Evolutionary conservation across 2,888 invertebrate species (phyloP).

Genomic region (Brachylomia viminalis): DNA sequence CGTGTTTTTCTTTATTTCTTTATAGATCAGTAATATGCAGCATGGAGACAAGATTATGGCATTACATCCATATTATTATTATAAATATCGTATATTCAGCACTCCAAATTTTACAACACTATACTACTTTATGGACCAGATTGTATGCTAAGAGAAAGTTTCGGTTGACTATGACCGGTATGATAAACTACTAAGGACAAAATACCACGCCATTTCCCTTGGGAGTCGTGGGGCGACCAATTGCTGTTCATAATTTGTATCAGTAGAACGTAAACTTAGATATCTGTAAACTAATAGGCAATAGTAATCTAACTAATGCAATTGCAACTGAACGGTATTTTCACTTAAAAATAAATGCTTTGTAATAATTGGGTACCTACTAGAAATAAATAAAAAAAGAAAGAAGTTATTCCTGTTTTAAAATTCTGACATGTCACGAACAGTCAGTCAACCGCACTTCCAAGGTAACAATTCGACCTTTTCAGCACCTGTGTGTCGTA

Average conservation of each 20-base stretch:
- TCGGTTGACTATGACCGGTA: constrained; percentile 34
- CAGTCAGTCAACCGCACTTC: neutral
- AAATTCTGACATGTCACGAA: neutral
- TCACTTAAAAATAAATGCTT: neutral
- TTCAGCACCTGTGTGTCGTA: neutral
- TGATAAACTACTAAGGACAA: constrained; percentile 40
- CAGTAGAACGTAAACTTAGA: constrained; percentile 7
- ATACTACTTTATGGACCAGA: neutral
- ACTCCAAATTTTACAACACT: neutral
- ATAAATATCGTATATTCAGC: neutral
- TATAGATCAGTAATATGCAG: no score
- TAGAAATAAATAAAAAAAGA: neutral
- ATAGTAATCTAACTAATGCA: neutral
- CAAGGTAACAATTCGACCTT: no score
- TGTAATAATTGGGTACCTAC: neutral
- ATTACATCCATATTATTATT: neutral
- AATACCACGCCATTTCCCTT: constrained; percentile 29
- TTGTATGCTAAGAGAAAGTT: constrained; percentile 36
- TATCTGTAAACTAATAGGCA: constrained; percentile 4
- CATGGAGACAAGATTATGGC: neutral
- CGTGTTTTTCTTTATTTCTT: no score
- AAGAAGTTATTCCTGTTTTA: neutral
- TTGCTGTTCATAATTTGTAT: neutral
- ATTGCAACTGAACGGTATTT: neutral
- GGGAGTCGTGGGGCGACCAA: constrained; percentile 19